Evolutionary conservation across 2,888 invertebrate species (phyloP).

Genomic region (Gastracanthus pulcherrimus): DNA sequence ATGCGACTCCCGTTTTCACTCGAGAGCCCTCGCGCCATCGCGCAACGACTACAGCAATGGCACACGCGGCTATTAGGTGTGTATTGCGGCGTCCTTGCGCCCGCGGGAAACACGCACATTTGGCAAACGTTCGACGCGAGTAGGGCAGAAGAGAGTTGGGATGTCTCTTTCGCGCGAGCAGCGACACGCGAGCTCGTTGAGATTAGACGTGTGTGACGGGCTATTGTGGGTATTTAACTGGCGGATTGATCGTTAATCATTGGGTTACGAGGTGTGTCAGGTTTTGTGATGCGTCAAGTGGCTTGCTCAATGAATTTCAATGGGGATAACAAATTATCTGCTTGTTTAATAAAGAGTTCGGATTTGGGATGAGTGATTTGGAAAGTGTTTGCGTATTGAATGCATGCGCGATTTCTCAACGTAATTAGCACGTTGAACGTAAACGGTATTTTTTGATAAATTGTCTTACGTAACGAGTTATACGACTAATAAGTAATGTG

Average conservation of each 20-base stretch:
- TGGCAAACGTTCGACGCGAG: conserved; percentile 21
- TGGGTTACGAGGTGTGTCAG: not conserved
- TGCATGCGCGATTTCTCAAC: not conserved
- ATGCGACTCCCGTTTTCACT: conserved; percentile 23
- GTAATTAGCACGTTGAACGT: too few species aligned
- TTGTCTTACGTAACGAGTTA: too few species aligned
- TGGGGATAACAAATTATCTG: not conserved
- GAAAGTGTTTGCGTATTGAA: not conserved
- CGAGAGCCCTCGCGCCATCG: conserved; percentile 5
- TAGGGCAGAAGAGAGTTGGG: too few species aligned
- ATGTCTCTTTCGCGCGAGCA: not conserved
- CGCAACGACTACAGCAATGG: not conserved
- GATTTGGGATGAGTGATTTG: not conserved
- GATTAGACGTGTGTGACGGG: not conserved
- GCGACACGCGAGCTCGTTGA: not conserved
- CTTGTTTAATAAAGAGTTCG: not conserved
- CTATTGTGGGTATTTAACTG: not conserved
- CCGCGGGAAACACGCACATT: conserved; percentile 14
- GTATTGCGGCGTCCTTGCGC: not conserved
- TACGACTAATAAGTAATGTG: too few species aligned
- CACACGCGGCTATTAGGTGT: not conserved
- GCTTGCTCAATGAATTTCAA: too few species aligned
- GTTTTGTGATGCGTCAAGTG: not conserved
- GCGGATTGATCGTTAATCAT: conserved; percentile 3
- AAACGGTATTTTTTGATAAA: too few species aligned